Evolutionary conservation across 2,113 vertebrate species (phyloP).

Genomic region (Prunella himalayana): DNA sequence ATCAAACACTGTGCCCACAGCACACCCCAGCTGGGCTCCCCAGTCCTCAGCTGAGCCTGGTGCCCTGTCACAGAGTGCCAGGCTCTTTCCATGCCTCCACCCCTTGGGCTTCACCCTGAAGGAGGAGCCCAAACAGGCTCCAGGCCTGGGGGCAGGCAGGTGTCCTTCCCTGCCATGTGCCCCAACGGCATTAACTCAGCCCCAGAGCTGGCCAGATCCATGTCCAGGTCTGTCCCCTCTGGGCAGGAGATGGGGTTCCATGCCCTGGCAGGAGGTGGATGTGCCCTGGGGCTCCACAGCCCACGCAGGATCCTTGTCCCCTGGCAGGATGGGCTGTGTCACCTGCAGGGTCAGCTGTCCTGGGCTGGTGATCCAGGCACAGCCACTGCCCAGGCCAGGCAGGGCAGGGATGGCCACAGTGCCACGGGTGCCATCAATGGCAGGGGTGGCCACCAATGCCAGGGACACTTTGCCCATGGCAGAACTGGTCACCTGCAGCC

Average conservation of each 20-base stretch:
- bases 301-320: accelerated
- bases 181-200: accelerated
- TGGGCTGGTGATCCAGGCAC: accelerated
- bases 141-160: not conserved
- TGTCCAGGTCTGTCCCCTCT: accelerated
- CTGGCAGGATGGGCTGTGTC: not conserved
- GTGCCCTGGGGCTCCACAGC: not conserved
- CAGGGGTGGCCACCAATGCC: not conserved
- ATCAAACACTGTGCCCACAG: not conserved
- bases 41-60: not conserved
- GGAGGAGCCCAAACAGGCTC: not conserved
- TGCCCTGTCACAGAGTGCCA: accelerated
- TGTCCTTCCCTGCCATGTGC: not conserved
- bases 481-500: not conserved
- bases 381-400: not conserved
- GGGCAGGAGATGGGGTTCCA: accelerated
- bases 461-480: not conserved
- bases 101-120: not conserved
- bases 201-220: not conserved
- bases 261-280: not conserved
- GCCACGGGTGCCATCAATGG: not conserved
- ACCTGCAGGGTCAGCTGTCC: not conserved
- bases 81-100: not conserved
- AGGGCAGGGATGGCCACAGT: not conserved
- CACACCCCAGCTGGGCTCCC: not conserved